Conservation (phyloP, 2,888 invertebrate species). For the Drosophila anceps region DNA sequence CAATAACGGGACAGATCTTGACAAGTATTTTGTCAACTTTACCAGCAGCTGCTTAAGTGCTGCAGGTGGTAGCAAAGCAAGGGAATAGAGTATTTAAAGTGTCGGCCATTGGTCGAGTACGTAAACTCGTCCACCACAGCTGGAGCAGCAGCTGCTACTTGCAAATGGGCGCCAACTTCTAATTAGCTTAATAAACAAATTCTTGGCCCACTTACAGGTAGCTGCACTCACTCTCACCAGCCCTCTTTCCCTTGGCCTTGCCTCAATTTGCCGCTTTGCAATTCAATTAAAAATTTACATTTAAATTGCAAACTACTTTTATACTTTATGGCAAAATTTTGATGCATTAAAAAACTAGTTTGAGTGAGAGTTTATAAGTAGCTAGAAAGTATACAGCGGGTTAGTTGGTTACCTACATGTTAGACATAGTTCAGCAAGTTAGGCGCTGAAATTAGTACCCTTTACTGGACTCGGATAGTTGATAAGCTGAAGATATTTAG, state of each 20-base stretch:
- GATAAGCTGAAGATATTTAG: not conserved
- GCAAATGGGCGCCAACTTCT: constrained; percentile 29
- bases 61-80: not conserved
- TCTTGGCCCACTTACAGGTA: constrained; percentile 28
- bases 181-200: constrained; percentile 69
- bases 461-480: not conserved
- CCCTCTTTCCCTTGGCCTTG: not conserved
- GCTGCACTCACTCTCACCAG: not conserved
- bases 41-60: constrained; percentile 25
- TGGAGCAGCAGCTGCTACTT: constrained; percentile 21
- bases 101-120: constrained; percentile 10
- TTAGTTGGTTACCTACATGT: not conserved
- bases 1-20: constrained; percentile 62
- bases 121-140: constrained; percentile 28
- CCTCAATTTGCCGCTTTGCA: constrained; percentile 30
- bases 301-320: constrained; percentile 80
- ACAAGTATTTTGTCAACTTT: constrained; percentile 81
- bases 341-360: not conserved
- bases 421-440: no score
- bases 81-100: constrained; percentile 46
- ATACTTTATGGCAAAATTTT: constrained; percentile 50
- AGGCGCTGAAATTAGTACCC: no score
- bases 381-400: no score
- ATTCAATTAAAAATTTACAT: constrained; percentile 83
- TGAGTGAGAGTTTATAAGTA: not conserved